A percentile compares a stretch with the other conserved stretches of the same genome.
Evolutionary conservation across 2,113 vertebrate species (phyloP).

Genomic region (Sigmodon hispidus): DNA sequence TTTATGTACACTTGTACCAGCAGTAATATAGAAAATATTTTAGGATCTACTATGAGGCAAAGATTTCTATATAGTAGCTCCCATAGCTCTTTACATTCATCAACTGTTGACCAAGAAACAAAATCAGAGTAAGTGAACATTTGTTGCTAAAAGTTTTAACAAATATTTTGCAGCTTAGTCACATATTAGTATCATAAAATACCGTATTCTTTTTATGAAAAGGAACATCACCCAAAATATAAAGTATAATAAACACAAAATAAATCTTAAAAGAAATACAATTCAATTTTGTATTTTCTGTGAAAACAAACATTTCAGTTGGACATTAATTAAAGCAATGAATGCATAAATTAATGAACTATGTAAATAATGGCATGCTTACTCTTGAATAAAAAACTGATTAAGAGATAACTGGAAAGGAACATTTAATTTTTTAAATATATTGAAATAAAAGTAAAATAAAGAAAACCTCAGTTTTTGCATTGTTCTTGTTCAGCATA

Average conservation of each 20-base stretch:
- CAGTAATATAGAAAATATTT: too few relatives aligned
- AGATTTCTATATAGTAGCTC: too few relatives aligned
- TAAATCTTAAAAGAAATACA: background rate
- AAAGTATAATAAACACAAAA: background rate
- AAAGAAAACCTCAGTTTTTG: background rate
- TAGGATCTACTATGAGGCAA: too few relatives aligned
- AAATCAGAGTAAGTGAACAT: too few relatives aligned
- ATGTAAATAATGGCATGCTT: background rate
- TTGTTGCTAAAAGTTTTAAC: too few relatives aligned
- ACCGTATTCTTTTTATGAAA: background rate
- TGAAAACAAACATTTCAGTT: background rate
- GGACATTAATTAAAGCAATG: background rate
- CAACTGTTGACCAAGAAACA: too few relatives aligned
- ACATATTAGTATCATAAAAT: background rate
- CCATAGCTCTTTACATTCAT: too few relatives aligned
- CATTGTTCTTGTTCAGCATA: background rate
- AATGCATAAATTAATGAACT: background rate
- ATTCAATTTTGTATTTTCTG: background rate
- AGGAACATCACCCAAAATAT: background rate
- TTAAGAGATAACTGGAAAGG: background rate
- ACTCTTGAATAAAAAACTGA: background rate
- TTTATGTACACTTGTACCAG: too few relatives aligned
- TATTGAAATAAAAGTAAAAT: background rate
- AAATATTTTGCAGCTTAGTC: too few relatives aligned
- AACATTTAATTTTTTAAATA: background rate